phyloP scores from a whole-genome alignment of 1,140 invertebrate species.

The Diuraphis noxia region DNA sequence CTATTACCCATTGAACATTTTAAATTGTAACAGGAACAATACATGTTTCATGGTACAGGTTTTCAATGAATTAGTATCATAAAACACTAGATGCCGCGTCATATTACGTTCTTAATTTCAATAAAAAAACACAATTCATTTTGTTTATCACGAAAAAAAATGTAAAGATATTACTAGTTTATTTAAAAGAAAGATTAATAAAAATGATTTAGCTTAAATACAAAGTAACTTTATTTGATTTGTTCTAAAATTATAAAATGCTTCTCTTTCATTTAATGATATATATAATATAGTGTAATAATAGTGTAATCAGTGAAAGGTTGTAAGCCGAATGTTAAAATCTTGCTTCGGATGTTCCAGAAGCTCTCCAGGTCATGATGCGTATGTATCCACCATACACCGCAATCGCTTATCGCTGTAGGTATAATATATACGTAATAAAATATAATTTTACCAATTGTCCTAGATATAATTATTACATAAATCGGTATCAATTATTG shows the following conservation, averaged over 20 bases:
- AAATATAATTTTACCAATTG: too few species aligned
- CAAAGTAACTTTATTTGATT: neutral
- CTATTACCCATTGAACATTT: too few species aligned
- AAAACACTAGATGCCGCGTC: neutral
- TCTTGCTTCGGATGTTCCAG: too few species aligned
- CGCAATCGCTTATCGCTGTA: too few species aligned
- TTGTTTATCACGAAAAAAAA: neutral
- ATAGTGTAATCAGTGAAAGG: neutral
- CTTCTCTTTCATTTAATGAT: neutral
- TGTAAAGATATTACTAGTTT: neutral
- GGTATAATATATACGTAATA: too few species aligned
- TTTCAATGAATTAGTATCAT: neutral
- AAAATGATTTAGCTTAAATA: neutral
- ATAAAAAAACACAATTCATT: neutral
- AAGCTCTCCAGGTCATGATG: too few species aligned
- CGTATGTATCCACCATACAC: too few species aligned
- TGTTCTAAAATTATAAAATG: neutral
- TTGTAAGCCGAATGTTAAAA: too few species aligned
- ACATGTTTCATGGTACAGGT: neutral
- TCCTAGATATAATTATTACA: too few species aligned
- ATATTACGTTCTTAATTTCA: neutral
- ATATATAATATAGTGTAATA: neutral
- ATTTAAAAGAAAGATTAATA: neutral
- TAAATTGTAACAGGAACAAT: neutral
- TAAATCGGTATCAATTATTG: too few species aligned